phyloP scores from a whole-genome alignment of 2,113 vertebrate genomes.

The Trichechus manatus region DNA sequence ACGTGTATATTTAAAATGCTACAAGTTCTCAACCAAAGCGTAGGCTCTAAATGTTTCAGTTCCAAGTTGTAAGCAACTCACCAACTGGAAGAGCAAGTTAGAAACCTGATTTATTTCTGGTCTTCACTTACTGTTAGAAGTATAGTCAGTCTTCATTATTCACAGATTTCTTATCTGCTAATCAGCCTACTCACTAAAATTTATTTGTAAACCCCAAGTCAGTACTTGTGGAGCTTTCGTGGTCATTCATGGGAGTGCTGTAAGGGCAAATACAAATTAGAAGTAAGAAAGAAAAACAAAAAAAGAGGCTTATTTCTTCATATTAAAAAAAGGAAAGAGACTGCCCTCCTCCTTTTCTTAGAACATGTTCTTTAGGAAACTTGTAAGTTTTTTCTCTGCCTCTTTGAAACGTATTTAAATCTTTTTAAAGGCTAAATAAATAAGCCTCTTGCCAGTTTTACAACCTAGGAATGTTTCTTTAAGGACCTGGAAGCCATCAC shows the following conservation, averaged over 20 bases:
- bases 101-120: slow-evolving; percentile 26
- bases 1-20: neutral
- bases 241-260: neutral
- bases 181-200: neutral
- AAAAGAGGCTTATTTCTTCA: neutral
- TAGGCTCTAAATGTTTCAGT: neutral
- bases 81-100: neutral
- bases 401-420: neutral
- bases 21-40: neutral
- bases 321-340: neutral
- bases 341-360: neutral
- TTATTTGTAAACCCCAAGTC: neutral
- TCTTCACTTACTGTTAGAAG: neutral
- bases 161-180: neutral
- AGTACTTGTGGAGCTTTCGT: neutral
- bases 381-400: neutral
- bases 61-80: slow-evolving; percentile 17
- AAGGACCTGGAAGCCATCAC: neutral
- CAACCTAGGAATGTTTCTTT: neutral
- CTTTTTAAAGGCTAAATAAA: neutral
- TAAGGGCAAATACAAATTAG: neutral
- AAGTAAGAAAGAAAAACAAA: neutral
- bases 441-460: neutral
- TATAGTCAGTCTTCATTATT: neutral
- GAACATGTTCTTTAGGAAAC: neutral